These are phyloP conservation scores for Atrichornis clamosus DNA, from an alignment of 2,113 vertebrate genomes.

Conservation along the genomic window DNA sequence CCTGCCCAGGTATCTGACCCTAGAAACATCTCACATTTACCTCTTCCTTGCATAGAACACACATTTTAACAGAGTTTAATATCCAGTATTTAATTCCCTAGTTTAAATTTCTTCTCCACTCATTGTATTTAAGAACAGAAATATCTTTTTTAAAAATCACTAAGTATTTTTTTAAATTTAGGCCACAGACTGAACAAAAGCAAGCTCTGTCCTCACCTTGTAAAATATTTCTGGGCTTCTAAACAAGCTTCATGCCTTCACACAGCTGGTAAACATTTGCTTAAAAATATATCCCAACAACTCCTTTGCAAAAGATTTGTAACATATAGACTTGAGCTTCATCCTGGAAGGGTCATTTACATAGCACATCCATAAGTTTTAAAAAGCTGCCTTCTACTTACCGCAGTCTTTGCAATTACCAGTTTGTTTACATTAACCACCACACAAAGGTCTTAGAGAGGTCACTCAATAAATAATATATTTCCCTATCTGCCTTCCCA, in stretches of 20 bases:
- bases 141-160: background rate
- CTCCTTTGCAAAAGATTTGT: background rate
- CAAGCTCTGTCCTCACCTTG: background rate
- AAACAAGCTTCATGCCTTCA: background rate
- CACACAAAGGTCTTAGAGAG: constrained; percentile 2
- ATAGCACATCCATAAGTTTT: background rate
- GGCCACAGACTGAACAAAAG: background rate
- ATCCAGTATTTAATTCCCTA: background rate
- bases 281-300: constrained; percentile 10
- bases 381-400: background rate
- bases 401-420: constrained; percentile 14
- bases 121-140: background rate
- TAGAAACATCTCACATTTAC: background rate
- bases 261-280: constrained; percentile 31
- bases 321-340: background rate
- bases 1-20: background rate
- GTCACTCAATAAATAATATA: constrained; percentile 4
- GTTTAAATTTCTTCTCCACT: background rate
- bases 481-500: constrained; percentile 10
- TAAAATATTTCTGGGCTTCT: background rate
- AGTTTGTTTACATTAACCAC: constrained; percentile 21
- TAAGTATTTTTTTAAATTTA: background rate
- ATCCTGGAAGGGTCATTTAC: background rate
- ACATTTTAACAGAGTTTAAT: background rate
- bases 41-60: background rate